Evolutionary conservation across 2,113 vertebrate genomes (phyloP).

Genomic region (Lamprotornis superbus): DNA sequence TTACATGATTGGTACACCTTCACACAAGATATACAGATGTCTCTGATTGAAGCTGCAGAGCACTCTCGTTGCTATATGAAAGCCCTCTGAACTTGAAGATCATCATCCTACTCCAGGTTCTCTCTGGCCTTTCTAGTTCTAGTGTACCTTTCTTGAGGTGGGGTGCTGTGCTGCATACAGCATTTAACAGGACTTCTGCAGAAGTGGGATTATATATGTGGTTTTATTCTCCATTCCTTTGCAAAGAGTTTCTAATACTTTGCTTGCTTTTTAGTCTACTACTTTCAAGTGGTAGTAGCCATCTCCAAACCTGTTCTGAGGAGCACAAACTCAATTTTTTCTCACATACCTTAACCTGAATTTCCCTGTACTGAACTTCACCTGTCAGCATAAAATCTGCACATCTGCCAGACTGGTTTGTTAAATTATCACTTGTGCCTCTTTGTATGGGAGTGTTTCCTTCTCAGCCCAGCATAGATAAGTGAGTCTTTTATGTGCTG

Average conservation of each 20-base stretch:
- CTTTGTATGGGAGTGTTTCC: not conserved
- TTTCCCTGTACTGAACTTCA: not conserved
- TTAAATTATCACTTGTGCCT: not conserved
- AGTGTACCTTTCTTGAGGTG: not conserved
- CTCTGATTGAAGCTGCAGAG: not conserved
- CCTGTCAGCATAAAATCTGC: not conserved
- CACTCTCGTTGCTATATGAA: not conserved
- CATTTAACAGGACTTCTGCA: not conserved
- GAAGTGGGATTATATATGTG: not conserved
- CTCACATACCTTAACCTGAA: not conserved
- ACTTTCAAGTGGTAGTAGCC: not conserved
- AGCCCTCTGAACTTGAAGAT: not conserved
- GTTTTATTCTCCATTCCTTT: not conserved
- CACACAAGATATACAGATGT: not conserved
- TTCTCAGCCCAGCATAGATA: not conserved
- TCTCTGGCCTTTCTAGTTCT: not conserved
- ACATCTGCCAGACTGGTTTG: not conserved
- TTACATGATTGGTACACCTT: not conserved
- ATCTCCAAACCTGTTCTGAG: not conserved
- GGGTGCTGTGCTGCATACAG: not conserved
- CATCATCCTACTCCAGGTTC: not conserved
- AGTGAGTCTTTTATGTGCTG: not conserved
- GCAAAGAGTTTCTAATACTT: not conserved
- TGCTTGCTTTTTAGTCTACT: not conserved
- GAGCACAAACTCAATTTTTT: not conserved